These are phyloP conservation scores for Caenorhabditis inopinata DNA, from an alignment of 1,140 invertebrate species.

Conservation along the genomic window DNA sequence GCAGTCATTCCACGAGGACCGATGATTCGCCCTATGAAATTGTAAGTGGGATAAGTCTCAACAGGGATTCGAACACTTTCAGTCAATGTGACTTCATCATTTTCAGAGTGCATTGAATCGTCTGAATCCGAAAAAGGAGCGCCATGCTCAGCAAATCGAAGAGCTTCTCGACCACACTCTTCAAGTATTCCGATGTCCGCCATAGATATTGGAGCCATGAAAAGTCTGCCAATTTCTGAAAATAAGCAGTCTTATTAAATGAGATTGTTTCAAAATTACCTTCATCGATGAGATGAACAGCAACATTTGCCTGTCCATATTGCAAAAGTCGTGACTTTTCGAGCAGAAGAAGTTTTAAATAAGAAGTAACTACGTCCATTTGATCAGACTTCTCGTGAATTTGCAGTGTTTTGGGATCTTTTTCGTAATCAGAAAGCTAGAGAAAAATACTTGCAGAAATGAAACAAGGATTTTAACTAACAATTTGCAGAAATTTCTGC, in stretches of 20 bases:
- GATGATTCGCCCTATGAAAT: constrained; percentile 98
- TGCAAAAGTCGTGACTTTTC: constrained; percentile 3
- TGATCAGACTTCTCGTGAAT: constrained; percentile 6
- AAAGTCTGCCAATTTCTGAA: not conserved
- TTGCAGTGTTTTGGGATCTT: not conserved
- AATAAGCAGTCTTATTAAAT: not conserved
- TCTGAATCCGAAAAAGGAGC: not conserved
- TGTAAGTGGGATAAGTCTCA: constrained; percentile 72
- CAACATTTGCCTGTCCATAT: not conserved
- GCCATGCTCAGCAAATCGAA: not conserved
- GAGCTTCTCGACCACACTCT: not conserved
- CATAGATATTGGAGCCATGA: constrained; percentile 1
- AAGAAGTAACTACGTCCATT: not conserved
- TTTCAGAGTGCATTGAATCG: constrained; percentile 4
- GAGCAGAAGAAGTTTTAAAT: not conserved
- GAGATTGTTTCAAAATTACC: not conserved
- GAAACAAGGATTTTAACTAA: not conserved
- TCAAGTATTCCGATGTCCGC: constrained; percentile 13
- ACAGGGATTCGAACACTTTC: not conserved
- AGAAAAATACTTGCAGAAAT: not conserved
- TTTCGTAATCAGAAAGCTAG: constrained; percentile 1
- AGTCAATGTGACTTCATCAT: constrained; percentile 1
- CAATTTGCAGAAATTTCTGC: constrained; percentile 25
- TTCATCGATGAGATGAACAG: constrained; percentile 23
- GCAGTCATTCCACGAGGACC: constrained; percentile 98